Evolutionary conservation across 2,888 invertebrate genomes (phyloP).

Genomic region (Cotesia congregata): DNA sequence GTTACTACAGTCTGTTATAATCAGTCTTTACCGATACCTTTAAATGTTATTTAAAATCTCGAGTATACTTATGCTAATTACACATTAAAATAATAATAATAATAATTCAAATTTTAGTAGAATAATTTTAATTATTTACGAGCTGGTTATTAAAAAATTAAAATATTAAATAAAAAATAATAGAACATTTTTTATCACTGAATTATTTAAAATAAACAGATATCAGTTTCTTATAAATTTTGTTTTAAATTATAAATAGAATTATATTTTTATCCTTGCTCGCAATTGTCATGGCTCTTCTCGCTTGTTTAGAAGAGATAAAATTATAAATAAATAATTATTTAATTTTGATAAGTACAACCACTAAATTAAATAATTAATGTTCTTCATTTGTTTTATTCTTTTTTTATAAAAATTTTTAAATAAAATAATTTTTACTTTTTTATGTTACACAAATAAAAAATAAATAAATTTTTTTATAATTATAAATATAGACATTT

Average conservation of each 20-base stretch:
- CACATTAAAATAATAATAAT: not conserved
- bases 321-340: not conserved
- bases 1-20: slow-evolving; percentile 44
- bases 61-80: not conserved
- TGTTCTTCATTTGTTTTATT: not conserved
- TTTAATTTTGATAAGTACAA: not conserved
- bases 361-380: not conserved
- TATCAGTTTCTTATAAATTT: not conserved
- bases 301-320: not conserved
- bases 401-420: not conserved
- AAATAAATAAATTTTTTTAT: no score
- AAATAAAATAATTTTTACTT: not conserved
- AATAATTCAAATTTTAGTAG: not conserved
- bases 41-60: not conserved
- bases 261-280: not conserved
- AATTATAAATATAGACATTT: no score
- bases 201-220: not conserved
- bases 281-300: slow-evolving; percentile 1
- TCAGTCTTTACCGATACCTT: slow-evolving; percentile 60
- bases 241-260: not conserved
- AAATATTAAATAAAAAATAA: no score
- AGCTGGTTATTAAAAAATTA: no score
- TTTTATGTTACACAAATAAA: not conserved
- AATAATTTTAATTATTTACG: not conserved
- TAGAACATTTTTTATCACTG: not conserved